Evolutionary conservation across 2,888 invertebrate genomes (phyloP), one percentile per base, ranked within the genome.

Genomic region (Conops quadrifasciatus): DNA sequence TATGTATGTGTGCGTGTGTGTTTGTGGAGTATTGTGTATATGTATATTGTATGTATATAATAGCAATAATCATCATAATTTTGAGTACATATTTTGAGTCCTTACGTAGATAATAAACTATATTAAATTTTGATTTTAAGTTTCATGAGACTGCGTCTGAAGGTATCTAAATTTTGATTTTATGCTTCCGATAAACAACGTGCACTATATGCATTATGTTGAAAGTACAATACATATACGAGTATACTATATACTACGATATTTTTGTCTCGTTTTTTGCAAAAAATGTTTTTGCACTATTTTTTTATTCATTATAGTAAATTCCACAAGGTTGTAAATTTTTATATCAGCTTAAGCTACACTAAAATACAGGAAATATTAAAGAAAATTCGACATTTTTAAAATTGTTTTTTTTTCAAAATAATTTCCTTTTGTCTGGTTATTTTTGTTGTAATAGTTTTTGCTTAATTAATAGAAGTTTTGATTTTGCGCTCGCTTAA

Each of bases 111-210:
- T 45, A 56, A 66, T 65, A 65, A 15, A 64, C 47, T 71, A 63
- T 47, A 71, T 66, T 74, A 60, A 71, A 67, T 72, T 71, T 75
- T 71, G 65, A 58, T 58, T 53, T 53, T 4, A 53, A 21, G 19
- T 58, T 67, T 73, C 68, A 74, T 71, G 73, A n/a, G n/a, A 74
- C 72, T 75, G 75, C 70, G 71, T 73, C 75, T 77, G 75, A 75
- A 77, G 72, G 71, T 76, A 76, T 72, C 75, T 77, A 76, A 77
- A 71, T 79, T 79, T 79, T 79, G 79, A 79, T 79, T 79, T 79
- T 78, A 78, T 79, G 79, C 79, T 77, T 77, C 78, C 79, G 78
- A 77, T 77, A 78, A 77, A 76, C 9, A n/a, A 21, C 2, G 60
- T 74, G 28, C 62, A 26, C 58, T 28, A n/a, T 65, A 11, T 30